Evolutionary conservation across 2,888 invertebrate species (phyloP), one percentile per base, ranked within the genome.

Genomic region (Pachycephus smyrnensis): DNA sequence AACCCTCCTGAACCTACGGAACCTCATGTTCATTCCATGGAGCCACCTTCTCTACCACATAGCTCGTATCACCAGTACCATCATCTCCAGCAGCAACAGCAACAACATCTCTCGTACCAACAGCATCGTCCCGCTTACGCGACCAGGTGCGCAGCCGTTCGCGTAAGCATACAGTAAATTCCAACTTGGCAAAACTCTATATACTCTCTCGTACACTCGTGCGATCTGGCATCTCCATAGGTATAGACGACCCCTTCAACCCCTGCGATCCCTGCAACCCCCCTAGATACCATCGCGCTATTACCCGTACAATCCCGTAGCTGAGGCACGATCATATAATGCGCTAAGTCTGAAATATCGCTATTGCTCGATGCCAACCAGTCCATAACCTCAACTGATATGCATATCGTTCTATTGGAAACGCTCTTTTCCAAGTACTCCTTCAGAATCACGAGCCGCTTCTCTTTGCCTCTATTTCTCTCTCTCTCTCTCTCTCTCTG

Each of bases 141-240:
- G 82, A 84, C 85, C 89, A 90, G 88, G 88, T 89, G 88, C 84
- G 74, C 81, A 83, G 79, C 79, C 80, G 80, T 85, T 86, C 81
- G 80, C 82, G 80, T 87, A 88, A 89, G 87, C 87, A 85, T 87
- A 85, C 85, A 83, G 86, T 88, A 88, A 89, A 89, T 88, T 88
- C 85, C 80, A 89, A 89, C 86, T 87, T 87, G 81, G 85, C 81
- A 82, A 78, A 87, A 87, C 86, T 87, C 82, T 78, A 78, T 83
- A 82, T 80, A 82, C 73, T 33, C 74, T n/a, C 69, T 76, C 73
- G 76, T 73, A 55, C 23, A 55, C 40, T 55, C 40, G 40, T 55
- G 40, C 40, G 15, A 40, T 40, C 40, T 40, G 40, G 15, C 15
- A 15, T 40, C 15, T 15, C 15, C 40, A 15, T 40, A 15, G 15